Evolutionary conservation across 2,113 vertebrate genomes (phyloP).

Genomic region (Ellobius talpinus): DNA sequence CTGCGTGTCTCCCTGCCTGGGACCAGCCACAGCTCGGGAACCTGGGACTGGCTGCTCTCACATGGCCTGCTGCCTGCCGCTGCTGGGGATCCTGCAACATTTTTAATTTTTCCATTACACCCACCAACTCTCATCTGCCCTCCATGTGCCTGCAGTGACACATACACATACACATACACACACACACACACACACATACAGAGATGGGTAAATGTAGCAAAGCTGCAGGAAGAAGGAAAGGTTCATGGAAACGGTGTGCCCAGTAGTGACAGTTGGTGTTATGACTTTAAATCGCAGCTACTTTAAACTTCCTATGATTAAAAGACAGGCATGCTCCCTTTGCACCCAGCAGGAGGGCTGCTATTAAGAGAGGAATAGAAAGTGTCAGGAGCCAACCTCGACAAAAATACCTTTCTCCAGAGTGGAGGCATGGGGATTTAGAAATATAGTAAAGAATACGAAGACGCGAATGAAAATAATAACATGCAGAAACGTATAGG

Average conservation of each 20-base stretch:
- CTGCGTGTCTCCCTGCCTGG: fast-evolving
- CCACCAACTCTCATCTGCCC: neutral
- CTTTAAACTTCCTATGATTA: neutral
- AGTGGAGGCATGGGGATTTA: no score
- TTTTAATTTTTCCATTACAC: neutral
- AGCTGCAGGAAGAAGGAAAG: neutral
- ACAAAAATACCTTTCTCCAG: no score
- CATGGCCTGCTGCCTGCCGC: no score
- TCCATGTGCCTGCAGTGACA: neutral
- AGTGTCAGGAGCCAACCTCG: neutral
- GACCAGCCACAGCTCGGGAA: no score
- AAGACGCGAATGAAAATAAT: no score
- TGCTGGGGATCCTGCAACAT: no score
- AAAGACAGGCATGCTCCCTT: neutral
- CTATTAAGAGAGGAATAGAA: neutral
- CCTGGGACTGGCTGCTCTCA: no score
- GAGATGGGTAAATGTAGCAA: neutral
- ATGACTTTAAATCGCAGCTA: neutral
- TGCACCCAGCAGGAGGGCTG: neutral
- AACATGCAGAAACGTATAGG: no score
- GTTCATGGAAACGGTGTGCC: neutral
- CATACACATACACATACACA: neutral
- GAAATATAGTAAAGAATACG: no score
- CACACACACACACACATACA: neutral
- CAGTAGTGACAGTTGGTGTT: neutral